phyloP scores from a whole-genome alignment of 2,113 vertebrate genomes.

The Megaceryle maxima region DNA sequence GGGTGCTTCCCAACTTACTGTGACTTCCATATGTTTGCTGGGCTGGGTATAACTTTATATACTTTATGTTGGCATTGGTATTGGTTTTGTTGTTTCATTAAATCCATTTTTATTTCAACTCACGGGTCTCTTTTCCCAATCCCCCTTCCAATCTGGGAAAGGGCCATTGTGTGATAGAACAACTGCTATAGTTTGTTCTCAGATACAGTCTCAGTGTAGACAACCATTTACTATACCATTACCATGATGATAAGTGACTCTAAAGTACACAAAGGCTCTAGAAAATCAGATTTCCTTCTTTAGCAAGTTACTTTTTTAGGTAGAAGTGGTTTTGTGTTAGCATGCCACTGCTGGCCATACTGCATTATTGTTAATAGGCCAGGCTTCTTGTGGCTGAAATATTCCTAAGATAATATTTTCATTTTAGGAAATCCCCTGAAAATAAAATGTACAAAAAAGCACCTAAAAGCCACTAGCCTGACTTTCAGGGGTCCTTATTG shows the following conservation, averaged over 20 bases:
- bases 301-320: background rate
- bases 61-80: background rate
- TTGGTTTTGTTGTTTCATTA: background rate
- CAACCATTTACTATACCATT: background rate
- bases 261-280: background rate
- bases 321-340: background rate
- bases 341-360: background rate
- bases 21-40: background rate
- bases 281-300: background rate
- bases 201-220: background rate
- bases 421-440: slow-evolving; percentile 27
- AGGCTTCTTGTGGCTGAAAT: background rate
- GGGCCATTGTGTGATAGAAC: background rate
- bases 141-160: background rate
- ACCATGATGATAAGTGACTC: background rate
- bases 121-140: background rate
- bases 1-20: background rate
- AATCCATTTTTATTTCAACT: background rate
- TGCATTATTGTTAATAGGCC: background rate
- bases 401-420: slow-evolving; percentile 12
- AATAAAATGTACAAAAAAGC: background rate
- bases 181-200: background rate
- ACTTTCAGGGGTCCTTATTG: background rate
- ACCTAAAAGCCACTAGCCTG: background rate
- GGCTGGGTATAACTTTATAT: background rate